Conservation (phyloP, 2,888 invertebrate genomes). For the Lymantria dispar region DNA sequence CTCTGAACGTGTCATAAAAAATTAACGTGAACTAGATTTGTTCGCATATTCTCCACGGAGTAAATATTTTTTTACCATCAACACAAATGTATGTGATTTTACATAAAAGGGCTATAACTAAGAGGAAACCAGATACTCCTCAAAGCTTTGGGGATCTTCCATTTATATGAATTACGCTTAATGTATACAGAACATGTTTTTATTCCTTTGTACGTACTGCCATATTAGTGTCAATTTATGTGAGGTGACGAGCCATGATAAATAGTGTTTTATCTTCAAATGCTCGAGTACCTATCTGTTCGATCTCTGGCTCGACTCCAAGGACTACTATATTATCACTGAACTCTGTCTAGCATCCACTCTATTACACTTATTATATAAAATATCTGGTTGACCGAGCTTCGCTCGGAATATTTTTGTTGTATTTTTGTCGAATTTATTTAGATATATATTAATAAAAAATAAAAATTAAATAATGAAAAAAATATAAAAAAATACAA, state of each 20-base stretch:
- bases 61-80: too few species aligned
- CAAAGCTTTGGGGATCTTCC: not conserved
- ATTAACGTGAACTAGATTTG: constrained; percentile 11
- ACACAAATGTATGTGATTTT: constrained; percentile 3
- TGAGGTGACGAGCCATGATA: constrained; percentile 30
- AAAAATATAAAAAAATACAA: too few species aligned
- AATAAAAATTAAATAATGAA: too few species aligned
- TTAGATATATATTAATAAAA: too few species aligned
- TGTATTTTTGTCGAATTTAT: too few species aligned
- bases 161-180: constrained; percentile 18
- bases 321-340: constrained; percentile 24
- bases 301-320: constrained; percentile 52
- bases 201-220: constrained; percentile 23
- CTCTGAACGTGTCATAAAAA: constrained; percentile 9
- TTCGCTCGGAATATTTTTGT: too few species aligned
- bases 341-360: constrained; percentile 40
- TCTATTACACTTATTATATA: constrained; percentile 33
- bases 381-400: too few species aligned
- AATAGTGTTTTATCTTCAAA: constrained; percentile 36
- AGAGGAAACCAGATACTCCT: constrained; percentile 1
- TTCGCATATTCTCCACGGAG: not conserved
- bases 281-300: constrained; percentile 38
- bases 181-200: constrained; percentile 14
- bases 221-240: constrained; percentile 46
- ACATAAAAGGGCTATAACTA: constrained; percentile 8